phyloP scores from a whole-genome alignment of 2,113 vertebrate species.

The Mustela nigripes region DNA sequence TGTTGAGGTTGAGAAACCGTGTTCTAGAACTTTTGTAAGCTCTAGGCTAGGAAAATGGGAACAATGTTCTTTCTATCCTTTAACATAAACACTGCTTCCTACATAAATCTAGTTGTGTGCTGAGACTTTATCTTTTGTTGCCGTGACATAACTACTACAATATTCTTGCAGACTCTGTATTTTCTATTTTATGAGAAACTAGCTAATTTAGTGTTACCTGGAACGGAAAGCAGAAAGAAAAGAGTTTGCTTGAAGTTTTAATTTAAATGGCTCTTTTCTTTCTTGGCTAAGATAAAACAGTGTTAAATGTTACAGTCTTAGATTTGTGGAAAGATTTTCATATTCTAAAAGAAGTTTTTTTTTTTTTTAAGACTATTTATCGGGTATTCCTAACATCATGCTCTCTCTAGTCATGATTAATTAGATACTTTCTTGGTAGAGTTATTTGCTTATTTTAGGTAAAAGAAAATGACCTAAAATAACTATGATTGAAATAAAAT shows the following conservation, averaged over 20 bases:
- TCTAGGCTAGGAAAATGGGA: not conserved
- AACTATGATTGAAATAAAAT: constrained; percentile 50
- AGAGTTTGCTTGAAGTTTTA: constrained; percentile 29
- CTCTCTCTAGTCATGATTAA: not conserved
- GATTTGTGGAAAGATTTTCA: constrained; percentile 39
- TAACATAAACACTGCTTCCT: not conserved
- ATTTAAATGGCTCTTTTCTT: constrained; percentile 23
- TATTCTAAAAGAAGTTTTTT: constrained; percentile 33
- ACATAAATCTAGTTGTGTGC: not conserved
- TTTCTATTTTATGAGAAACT: constrained; percentile 44
- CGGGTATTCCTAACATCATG: constrained; percentile 7
- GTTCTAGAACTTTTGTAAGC: not conserved
- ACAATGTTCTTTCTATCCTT: not conserved
- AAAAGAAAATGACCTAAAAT: constrained; percentile 37
- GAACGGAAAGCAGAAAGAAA: not conserved
- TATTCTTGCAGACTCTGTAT: not conserved
- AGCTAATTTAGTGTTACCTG: constrained; percentile 19
- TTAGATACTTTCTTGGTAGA: not conserved
- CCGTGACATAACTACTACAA: not conserved
- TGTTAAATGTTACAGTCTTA: constrained; percentile 6
- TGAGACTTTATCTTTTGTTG: not conserved
- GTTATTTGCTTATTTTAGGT: constrained; percentile 57
- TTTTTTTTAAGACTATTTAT: constrained; percentile 55
- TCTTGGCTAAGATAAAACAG: constrained; percentile 15
- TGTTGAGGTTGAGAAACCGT: not conserved